phyloP scores from a whole-genome alignment of 2,888 invertebrate species.

The Uropetala carovei region DNA sequence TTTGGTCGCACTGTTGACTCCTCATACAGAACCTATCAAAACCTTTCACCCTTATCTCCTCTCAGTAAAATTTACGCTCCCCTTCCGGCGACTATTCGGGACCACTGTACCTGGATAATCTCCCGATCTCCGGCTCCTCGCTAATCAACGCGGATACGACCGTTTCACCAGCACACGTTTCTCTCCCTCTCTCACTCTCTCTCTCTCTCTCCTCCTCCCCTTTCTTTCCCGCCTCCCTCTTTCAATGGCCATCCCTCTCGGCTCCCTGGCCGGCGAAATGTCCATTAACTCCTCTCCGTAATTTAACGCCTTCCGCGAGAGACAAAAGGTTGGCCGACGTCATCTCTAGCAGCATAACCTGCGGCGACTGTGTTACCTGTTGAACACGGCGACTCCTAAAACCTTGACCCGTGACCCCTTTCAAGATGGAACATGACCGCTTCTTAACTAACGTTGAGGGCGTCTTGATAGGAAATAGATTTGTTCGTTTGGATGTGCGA shows the following conservation, averaged over 20 bases:
- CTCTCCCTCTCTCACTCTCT: neutral
- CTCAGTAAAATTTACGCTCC: slow-evolving; percentile 39
- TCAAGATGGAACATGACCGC: slow-evolving; percentile 4
- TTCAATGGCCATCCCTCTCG: neutral
- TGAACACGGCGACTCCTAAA: slow-evolving; percentile 1
- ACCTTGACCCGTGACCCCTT: slow-evolving; percentile 56
- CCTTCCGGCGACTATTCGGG: slow-evolving; percentile 48
- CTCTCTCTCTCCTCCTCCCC: neutral
- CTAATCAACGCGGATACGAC: slow-evolving; percentile 33
- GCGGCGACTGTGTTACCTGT: slow-evolving; percentile 14
- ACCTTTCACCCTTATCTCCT: slow-evolving; percentile 3
- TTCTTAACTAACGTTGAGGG: slow-evolving; percentile 26
- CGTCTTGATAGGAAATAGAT: slow-evolving; percentile 34
- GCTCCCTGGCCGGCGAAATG: slow-evolving; percentile 47
- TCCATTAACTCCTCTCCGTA: slow-evolving; percentile 58
- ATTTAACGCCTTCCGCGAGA: slow-evolving; percentile 29
- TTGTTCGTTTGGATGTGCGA: slow-evolving; percentile 20
- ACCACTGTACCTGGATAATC: slow-evolving; percentile 53
- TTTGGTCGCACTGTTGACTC: slow-evolving; percentile 23
- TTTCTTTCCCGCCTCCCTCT: neutral
- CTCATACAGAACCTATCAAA: slow-evolving; percentile 7
- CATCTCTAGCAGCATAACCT: slow-evolving; percentile 47
- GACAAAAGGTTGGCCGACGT: slow-evolving; percentile 40
- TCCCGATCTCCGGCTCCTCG: slow-evolving; percentile 32
- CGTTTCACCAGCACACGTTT: slow-evolving; percentile 1